Evolutionary conservation across 2,113 vertebrate species (phyloP).

Genomic region (Atherinomorus stipes): DNA sequence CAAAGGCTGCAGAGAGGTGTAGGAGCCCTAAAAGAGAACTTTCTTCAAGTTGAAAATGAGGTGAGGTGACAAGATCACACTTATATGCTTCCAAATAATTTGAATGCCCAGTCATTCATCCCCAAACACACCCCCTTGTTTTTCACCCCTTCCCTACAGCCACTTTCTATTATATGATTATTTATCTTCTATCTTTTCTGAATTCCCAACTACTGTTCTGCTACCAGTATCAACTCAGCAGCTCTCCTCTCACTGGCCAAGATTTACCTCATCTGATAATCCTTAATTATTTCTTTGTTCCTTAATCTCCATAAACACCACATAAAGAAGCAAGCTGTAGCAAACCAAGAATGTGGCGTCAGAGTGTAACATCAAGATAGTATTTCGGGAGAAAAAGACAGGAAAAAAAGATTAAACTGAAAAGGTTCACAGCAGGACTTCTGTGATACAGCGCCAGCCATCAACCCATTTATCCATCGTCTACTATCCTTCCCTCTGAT

Average conservation of each 20-base stretch:
- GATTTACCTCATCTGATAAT: slow-evolving; percentile 55
- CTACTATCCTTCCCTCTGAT: slow-evolving; percentile 23
- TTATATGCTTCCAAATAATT: slow-evolving; percentile 23
- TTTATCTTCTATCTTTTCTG: slow-evolving; percentile 16
- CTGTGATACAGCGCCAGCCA: slow-evolving; percentile 31
- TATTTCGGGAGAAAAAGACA: slow-evolving; percentile 18
- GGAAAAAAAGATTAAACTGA: slow-evolving; percentile 20
- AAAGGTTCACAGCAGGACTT: slow-evolving; percentile 34
- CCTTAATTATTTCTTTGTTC: slow-evolving; percentile 48
- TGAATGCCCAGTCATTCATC: slow-evolving; percentile 28
- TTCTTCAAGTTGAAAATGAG: no score
- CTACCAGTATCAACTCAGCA: slow-evolving; percentile 38
- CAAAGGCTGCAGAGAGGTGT: no score
- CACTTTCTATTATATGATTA: slow-evolving; percentile 18
- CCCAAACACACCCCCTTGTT: background rate
- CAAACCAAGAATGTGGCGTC: slow-evolving; percentile 34
- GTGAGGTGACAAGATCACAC: slow-evolving; percentile 19
- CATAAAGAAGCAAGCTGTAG: slow-evolving; percentile 31
- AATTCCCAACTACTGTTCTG: slow-evolving; percentile 11
- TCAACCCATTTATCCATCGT: slow-evolving; percentile 39
- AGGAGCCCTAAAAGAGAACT: no score
- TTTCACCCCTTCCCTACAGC: background rate
- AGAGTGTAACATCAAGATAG: slow-evolving; percentile 32
- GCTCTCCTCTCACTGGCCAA: slow-evolving; percentile 52
- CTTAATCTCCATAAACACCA: slow-evolving; percentile 62